Conservation (phyloP, 1,140 invertebrate genomes). For the Eurosta solidaginis region DNA sequence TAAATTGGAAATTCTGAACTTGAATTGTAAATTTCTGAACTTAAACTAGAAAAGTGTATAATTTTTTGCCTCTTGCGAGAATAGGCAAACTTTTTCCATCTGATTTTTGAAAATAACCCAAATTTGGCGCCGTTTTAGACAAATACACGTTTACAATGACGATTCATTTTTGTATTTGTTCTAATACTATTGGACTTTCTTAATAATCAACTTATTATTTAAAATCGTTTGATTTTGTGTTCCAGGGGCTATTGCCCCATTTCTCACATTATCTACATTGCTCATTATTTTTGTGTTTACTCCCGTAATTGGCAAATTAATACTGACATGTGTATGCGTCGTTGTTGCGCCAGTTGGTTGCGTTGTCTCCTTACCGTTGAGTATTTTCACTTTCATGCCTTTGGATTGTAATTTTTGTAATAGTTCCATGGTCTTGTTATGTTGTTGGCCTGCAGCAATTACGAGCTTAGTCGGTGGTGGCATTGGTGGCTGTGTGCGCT, state of each 20-base stretch:
- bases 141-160: no score
- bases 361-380: constrained; percentile 31
- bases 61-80: no score
- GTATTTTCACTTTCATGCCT: constrained; percentile 51
- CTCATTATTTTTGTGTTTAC: background rate
- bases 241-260: background rate
- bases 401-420: constrained; percentile 53
- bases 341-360: background rate
- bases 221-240: constrained; percentile 11
- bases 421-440: constrained; percentile 42
- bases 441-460: constrained; percentile 39
- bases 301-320: background rate
- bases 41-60: no score
- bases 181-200: constrained; percentile 18
- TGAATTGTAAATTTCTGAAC: no score
- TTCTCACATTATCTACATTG: background rate
- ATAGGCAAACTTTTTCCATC: no score
- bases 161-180: no score
- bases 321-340: background rate
- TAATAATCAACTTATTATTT: constrained; percentile 22
- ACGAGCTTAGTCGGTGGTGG: background rate
- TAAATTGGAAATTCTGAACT: no score
- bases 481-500: constrained; percentile 31
- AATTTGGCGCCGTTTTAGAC: no score
- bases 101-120: no score